A percentile compares a stretch with the other conserved stretches of the same genome.
These are phyloP conservation scores for Pagrus major DNA, from an alignment of 2,113 vertebrate species.

Conservation along the genomic window DNA sequence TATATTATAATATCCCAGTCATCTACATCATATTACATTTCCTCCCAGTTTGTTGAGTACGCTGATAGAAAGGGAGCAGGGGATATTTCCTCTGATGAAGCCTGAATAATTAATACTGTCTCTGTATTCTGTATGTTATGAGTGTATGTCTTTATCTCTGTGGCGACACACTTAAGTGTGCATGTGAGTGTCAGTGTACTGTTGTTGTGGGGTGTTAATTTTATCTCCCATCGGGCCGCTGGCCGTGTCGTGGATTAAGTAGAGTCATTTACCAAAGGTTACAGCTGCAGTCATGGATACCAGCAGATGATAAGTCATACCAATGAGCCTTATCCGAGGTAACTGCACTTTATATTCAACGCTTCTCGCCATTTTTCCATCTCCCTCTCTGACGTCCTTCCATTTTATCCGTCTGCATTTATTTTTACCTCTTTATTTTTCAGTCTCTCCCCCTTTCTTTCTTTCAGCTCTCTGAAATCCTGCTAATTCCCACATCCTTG, in stretches of 20 bases:
- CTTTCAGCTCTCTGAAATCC: conserved; percentile 40
- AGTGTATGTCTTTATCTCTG: conserved; percentile 16
- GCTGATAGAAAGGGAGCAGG: conserved; percentile 31
- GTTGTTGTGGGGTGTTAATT: conserved; percentile 70
- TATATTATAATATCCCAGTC: conserved; percentile 53
- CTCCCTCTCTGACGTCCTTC: conserved; percentile 9
- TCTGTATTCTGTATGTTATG: conserved; percentile 3
- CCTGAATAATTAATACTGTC: conserved; percentile 20
- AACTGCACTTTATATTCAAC: conserved; percentile 44
- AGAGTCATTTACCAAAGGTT: conserved; percentile 78
- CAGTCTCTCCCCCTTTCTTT: not conserved
- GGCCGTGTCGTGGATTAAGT: conserved; percentile 72
- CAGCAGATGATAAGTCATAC: conserved; percentile 72
- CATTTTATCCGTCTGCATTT: conserved; percentile 26
- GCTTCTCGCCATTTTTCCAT: conserved; percentile 33
- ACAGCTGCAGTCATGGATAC: conserved; percentile 71
- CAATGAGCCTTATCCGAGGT: conserved; percentile 67
- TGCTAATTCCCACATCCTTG: conserved; percentile 28
- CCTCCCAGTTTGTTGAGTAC: conserved; percentile 46
- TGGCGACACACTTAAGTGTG: conserved; percentile 4
- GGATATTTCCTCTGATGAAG: conserved; percentile 53
- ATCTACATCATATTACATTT: conserved; percentile 50
- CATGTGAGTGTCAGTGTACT: conserved; percentile 31
- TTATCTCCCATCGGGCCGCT: conserved; percentile 62
- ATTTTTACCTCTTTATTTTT: conserved; percentile 37